Conservation (phyloP, 2,888 invertebrate genomes). For the Tetranychus truncatus region DNA sequence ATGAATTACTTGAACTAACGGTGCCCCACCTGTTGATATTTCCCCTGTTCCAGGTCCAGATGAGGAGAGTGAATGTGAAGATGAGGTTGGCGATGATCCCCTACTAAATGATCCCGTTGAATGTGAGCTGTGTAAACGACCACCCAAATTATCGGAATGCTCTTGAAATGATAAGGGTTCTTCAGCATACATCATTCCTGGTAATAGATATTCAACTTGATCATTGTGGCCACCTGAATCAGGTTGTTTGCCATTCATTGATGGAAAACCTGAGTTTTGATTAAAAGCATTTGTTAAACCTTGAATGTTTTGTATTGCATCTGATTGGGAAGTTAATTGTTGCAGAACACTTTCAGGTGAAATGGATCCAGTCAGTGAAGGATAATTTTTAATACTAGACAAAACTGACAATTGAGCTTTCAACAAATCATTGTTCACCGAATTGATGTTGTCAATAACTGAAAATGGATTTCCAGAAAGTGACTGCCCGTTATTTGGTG, state of each 20-base stretch:
- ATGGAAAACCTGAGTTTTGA: neutral
- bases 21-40: constrained; percentile 9
- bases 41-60: neutral
- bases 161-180: constrained; percentile 11
- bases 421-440: constrained; percentile 21
- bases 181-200: constrained; percentile 12
- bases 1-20: constrained; percentile 20
- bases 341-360: constrained; percentile 19
- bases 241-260: neutral
- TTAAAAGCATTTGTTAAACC: neutral
- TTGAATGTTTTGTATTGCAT: constrained; percentile 5
- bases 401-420: constrained; percentile 22
- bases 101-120: neutral
- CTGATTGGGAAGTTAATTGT: constrained; percentile 9
- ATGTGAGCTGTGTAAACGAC: neutral
- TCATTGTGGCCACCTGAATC: neutral
- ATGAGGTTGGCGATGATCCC: neutral
- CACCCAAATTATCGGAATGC: neutral
- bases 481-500: neutral
- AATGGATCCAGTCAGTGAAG: constrained; percentile 19
- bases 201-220: constrained; percentile 9
- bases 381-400: constrained; percentile 23
- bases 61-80: neutral
- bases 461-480: neutral
- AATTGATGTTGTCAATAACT: constrained; percentile 12